Evolutionary conservation across 1,140 invertebrate species (phyloP).

Genomic region (Drosophila arawakana): DNA sequence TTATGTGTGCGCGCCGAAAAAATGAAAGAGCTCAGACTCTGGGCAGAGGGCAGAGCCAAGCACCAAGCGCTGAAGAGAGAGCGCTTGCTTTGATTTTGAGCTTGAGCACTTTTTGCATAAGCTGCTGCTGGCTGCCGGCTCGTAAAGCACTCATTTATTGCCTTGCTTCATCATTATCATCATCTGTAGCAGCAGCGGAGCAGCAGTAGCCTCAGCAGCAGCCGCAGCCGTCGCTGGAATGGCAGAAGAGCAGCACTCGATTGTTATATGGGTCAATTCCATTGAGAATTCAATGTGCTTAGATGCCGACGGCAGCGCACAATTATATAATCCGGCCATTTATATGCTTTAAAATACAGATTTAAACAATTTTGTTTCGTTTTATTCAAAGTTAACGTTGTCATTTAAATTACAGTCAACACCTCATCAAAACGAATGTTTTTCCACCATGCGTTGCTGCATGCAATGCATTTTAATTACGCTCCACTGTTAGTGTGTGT

Average conservation of each 20-base stretch:
- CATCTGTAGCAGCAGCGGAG: slow-evolving; percentile 8
- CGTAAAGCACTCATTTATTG: slow-evolving; percentile 62
- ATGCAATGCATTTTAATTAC: slow-evolving; percentile 65
- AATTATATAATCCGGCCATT: slow-evolving; percentile 66
- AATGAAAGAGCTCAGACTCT: slow-evolving; percentile 47
- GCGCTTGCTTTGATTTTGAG: slow-evolving; percentile 30
- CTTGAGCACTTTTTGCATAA: slow-evolving; percentile 53
- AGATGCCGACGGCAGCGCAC: slow-evolving; percentile 32
- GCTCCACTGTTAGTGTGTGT: slow-evolving; percentile 7
- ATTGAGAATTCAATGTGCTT: slow-evolving; percentile 70
- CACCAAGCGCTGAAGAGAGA: slow-evolving; percentile 18
- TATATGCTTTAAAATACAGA: slow-evolving; percentile 58
- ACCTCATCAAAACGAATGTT: slow-evolving; percentile 82
- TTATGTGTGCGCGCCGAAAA: slow-evolving; percentile 64
- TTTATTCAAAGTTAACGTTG: slow-evolving; percentile 44
- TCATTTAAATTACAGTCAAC: slow-evolving; percentile 78
- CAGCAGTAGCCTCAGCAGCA: slow-evolving; percentile 5
- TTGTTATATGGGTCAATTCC: slow-evolving; percentile 83
- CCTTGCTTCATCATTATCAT: slow-evolving; percentile 44
- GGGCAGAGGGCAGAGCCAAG: slow-evolving; percentile 36
- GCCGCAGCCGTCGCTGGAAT: slow-evolving; percentile 34
- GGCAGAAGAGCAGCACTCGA: slow-evolving; percentile 32
- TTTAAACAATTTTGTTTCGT: slow-evolving; percentile 18
- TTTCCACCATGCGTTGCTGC: slow-evolving; percentile 59
- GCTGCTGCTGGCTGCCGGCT: slow-evolving; percentile 37